Evolutionary conservation across 2,113 vertebrate genomes (phyloP), one percentile per base, ranked within the genome.

Genomic region (Menura novaehollandiae): DNA sequence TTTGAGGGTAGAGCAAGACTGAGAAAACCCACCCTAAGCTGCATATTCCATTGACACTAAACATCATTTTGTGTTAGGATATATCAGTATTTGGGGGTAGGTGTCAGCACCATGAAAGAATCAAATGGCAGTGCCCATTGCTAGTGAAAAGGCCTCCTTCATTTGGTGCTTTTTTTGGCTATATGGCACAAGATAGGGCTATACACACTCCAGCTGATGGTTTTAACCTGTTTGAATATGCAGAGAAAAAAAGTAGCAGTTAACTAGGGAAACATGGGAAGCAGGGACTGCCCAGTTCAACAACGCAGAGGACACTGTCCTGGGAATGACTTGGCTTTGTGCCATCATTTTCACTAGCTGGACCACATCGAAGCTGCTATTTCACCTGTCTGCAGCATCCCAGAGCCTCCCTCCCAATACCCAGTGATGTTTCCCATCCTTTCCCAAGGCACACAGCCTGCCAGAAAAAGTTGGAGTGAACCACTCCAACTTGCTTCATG

Each of bases 51-150:
- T 18, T 52, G 41, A 55, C 22, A 35, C 8, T 28, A 30, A 47
- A 32, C 10, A 43, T 63, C 12, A 8, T 0, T 33, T 1, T 6
- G 0, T 62, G 3, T 62, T 71, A 62, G 24, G 8, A 19, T 39
- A 14, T 7, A n/a, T 28, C n/a, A 58, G 21, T 67, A 53, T 58
- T 5, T 71, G 2, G 15, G 8, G 7, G 2, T 4, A 75, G 2
- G 6, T 46, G 13, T 30, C 46, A 83, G 19, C 23, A 66, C 30
- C 1, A 1, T 2, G 1, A 56, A 46, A 68, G 5, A 24, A 22
- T 55, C 13, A 88, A 91, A 43, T 18, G 15, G 6, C 10, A 72
- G 15, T 58, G 15, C 32, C 6, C 15, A 7, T 27, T 76, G 23
- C 44, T 59, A 64, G 11, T 35, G 24, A 78, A 83, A 79, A 74